Evolutionary conservation across 2,888 invertebrate genomes (phyloP).

Genomic region (Zygaena filipendulae): DNA sequence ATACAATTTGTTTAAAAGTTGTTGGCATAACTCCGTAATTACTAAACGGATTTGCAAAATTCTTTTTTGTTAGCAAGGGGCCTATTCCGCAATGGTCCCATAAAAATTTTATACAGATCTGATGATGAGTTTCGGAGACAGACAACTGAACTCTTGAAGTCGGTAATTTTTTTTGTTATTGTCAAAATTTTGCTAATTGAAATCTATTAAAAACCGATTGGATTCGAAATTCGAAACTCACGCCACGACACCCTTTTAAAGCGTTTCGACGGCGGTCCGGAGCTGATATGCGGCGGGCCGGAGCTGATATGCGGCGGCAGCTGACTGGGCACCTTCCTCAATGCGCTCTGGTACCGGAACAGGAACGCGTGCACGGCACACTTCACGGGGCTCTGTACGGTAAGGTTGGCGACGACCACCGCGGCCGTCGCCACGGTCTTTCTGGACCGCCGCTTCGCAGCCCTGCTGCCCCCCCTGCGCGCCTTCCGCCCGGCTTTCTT

Average conservation of each 20-base stretch:
- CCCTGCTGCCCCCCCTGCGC: conserved; percentile 34
- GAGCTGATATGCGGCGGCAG: conserved; percentile 48
- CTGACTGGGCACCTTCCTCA: conserved; percentile 46
- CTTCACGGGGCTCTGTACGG: conserved; percentile 29
- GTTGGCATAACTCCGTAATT: no score
- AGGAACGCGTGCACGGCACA: conserved; percentile 55
- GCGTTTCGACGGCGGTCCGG: conserved; percentile 36
- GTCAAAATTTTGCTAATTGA: no score
- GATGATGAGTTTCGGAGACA: no score
- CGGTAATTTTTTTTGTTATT: no score
- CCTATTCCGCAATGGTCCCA: no score
- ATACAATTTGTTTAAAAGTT: no score
- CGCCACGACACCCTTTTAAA: conserved; percentile 59
- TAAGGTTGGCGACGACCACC: conserved; percentile 12
- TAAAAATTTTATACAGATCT: no score
- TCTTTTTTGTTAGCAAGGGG: no score
- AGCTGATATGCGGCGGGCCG: conserved; percentile 43
- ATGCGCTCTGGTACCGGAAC: conserved; percentile 45
- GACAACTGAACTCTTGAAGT: no score
- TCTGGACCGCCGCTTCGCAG: conserved; percentile 34
- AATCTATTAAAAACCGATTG: no score
- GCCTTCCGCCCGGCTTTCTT: conserved; percentile 35
- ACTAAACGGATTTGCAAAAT: no score
- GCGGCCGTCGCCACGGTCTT: conserved; percentile 23
- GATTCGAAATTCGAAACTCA: no score